Percentiles rank a stretch among this genome's conserved stretches.
Conservation (phyloP, 2,113 vertebrate species). For the Tachysurus vachellii region DNA sequence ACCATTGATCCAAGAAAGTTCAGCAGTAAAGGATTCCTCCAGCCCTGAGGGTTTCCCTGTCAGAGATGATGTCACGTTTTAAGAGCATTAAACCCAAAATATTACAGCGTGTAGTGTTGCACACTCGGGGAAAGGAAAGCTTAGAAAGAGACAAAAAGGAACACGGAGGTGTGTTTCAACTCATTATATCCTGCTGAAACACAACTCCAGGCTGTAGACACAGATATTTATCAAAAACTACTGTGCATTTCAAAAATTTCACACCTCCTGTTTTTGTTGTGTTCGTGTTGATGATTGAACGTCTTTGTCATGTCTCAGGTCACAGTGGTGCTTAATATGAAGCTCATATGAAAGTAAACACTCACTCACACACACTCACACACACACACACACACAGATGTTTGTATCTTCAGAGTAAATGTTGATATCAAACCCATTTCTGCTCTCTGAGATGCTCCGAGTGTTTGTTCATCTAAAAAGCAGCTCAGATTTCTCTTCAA, state of each 20-base stretch:
- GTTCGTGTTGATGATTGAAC: no score
- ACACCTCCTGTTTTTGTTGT: no score
- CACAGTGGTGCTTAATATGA: no score
- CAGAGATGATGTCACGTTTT: slow-evolving; percentile 62
- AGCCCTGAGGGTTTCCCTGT: slow-evolving; percentile 54
- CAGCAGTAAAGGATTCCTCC: slow-evolving; percentile 44
- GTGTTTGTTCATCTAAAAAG: no score
- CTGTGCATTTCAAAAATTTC: neutral
- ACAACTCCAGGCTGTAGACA: neutral
- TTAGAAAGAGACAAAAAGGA: neutral
- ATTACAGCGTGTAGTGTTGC: neutral
- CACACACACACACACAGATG: no score
- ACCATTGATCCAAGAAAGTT: slow-evolving; percentile 61
- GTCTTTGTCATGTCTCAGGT: no score
- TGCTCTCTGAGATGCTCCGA: no score
- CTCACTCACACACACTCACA: no score
- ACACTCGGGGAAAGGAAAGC: neutral
- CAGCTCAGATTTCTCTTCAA: no score
- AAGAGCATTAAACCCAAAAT: slow-evolving; percentile 26
- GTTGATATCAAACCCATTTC: no score
- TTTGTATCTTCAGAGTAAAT: no score
- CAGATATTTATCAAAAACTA: neutral
- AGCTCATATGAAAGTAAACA: no score
- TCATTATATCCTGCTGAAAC: slow-evolving; percentile 10
- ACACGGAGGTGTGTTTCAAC: slow-evolving; percentile 4